Conservation (phyloP, 2,113 vertebrate genomes). For the Channa argus region DNA sequence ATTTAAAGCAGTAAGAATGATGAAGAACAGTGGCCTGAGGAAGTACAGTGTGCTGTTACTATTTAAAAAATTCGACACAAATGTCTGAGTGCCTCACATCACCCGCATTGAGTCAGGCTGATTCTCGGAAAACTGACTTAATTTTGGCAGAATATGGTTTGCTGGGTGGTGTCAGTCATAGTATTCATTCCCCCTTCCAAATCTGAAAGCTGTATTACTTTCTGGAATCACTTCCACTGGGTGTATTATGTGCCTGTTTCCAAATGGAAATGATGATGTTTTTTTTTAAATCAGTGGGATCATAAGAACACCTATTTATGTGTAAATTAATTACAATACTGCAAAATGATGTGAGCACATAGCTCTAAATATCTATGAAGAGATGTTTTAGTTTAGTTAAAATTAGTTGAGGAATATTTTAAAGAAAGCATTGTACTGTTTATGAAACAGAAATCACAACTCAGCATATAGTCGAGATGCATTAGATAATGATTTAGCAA, state of each 20-base stretch:
- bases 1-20: not conserved
- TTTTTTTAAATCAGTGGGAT: slow-evolving; percentile 7
- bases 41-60: not conserved
- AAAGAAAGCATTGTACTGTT: no score
- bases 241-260: slow-evolving; percentile 28
- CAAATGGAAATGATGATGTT: slow-evolving; percentile 21
- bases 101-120: slow-evolving; percentile 35
- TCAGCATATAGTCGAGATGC: no score
- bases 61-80: not conserved
- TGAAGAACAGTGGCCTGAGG: not conserved
- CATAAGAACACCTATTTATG: not conserved
- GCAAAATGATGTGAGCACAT: no score
- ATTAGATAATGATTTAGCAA: no score
- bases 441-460: no score
- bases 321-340: not conserved
- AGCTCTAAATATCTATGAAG: no score
- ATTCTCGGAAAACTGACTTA: slow-evolving; percentile 19
- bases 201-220: slow-evolving; percentile 41
- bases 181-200: slow-evolving; percentile 2
- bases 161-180: slow-evolving; percentile 13
- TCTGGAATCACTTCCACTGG: slow-evolving; percentile 23
- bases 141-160: slow-evolving; percentile 30
- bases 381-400: no score
- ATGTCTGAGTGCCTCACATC: not conserved
- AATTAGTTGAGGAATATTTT: no score